Conservation (phyloP, 2,797 vertebrate genomes). For the Xenentodon cancila region DNA sequence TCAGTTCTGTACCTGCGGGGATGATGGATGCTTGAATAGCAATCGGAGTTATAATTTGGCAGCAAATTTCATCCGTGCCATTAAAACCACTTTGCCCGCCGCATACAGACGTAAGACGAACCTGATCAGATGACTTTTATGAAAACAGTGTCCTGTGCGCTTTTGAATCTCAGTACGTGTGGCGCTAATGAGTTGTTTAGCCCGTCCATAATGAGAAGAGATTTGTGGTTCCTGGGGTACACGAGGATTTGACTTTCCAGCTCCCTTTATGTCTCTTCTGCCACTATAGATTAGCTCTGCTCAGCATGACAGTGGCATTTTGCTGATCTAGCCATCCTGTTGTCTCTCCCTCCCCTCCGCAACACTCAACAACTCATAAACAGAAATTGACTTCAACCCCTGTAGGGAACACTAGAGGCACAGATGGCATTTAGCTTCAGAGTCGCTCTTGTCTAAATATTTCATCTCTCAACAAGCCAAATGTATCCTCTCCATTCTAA, state of each 20-base stretch:
- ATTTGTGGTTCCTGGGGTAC: slow-evolving; percentile 68
- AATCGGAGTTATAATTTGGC: slow-evolving; percentile 57
- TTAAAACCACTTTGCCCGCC: slow-evolving; percentile 15
- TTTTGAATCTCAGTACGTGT: slow-evolving; percentile 46
- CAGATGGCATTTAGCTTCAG: slow-evolving; percentile 78
- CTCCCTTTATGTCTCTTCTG: slow-evolving; percentile 66
- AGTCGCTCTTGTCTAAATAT: slow-evolving; percentile 79
- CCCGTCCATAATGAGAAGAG: slow-evolving; percentile 64
- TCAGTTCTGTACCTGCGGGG: slow-evolving; percentile 49
- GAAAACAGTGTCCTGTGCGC: slow-evolving; percentile 41
- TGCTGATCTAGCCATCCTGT: slow-evolving; percentile 69
- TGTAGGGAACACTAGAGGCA: slow-evolving; percentile 74
- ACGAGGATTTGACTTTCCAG: slow-evolving; percentile 63
- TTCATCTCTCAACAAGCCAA: slow-evolving; percentile 76
- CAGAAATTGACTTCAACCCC: slow-evolving; percentile 77
- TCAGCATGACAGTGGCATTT: slow-evolving; percentile 73
- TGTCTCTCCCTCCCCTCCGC: slow-evolving; percentile 64
- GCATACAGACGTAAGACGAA: slow-evolving; percentile 25
- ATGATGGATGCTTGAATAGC: slow-evolving; percentile 52
- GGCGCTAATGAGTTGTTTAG: slow-evolving; percentile 72
- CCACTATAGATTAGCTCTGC: slow-evolving; percentile 71
- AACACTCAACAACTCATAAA: slow-evolving; percentile 73
- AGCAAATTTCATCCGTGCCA: slow-evolving; percentile 32
- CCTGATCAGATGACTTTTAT: slow-evolving; percentile 37
- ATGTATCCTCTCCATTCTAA: slow-evolving; percentile 75